Evolutionary conservation across 2,797 vertebrate genomes (phyloP).

Genomic region (Acipenser oxyrinchus): DNA sequence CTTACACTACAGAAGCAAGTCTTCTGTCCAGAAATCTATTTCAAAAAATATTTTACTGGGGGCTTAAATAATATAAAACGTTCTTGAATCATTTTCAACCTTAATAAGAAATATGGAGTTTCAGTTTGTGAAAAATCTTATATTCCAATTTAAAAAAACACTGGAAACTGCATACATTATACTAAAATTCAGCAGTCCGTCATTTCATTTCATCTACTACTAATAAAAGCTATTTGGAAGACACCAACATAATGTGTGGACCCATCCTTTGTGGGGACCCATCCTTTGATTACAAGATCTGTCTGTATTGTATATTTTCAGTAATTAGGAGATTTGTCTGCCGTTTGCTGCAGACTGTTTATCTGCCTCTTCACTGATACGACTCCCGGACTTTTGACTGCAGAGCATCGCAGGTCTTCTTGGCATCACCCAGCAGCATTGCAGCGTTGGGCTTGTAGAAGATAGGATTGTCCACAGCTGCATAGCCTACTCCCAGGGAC

Average conservation of each 20-base stretch:
- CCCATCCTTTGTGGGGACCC: too few species aligned
- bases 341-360: not conserved
- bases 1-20: conserved; percentile 21
- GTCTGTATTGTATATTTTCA: too few species aligned
- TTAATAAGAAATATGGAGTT: too few species aligned
- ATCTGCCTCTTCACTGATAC: conserved; percentile 41
- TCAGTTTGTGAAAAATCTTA: too few species aligned
- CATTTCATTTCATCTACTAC: not conserved
- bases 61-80: too few species aligned
- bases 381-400: conserved; percentile 78
- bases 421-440: conserved; percentile 88
- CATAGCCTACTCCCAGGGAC: conserved; percentile 87
- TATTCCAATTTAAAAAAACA: too few species aligned
- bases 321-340: not conserved
- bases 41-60: conserved; percentile 1
- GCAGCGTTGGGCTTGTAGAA: conserved; percentile 96
- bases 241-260: not conserved
- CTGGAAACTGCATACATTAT: too few species aligned
- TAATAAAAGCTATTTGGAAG: not conserved
- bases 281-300: too few species aligned
- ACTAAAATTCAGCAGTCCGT: too few species aligned
- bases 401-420: conserved; percentile 86
- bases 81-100: too few species aligned
- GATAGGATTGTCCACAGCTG: conserved; percentile 94
- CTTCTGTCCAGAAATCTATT: conserved; percentile 24